Evolutionary conservation across 2,888 invertebrate genomes (phyloP), one percentile per base, ranked within the genome.

Genomic region (Sialis lutaria): DNA sequence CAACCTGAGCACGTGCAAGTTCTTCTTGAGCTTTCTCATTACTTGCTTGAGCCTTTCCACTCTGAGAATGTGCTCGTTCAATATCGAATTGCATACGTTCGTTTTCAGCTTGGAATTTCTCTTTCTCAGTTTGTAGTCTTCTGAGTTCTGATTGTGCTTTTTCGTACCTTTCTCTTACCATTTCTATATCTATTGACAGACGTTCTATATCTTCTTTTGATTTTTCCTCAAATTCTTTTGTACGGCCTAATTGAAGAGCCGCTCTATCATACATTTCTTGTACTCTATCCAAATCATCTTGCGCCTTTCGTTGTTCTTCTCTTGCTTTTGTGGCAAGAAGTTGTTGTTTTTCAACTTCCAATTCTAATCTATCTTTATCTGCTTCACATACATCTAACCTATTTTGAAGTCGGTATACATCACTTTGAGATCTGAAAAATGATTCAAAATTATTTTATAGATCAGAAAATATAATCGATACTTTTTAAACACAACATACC

Each of bases 1-100:
- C 91, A 45, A 88, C 72, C 60, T 89, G 86, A 56, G 89, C 76
- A 56, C 89, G 73, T 1, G 87, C 82, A 55, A 87, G 76, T 67
- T 92, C 92, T 61, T 92, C 91, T 62, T 90, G 89, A 45, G 84
- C 82, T 58, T 90, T 88, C 60, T 91, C 91, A 51, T 88, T 82
- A 6, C 82, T 79, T 8, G 82, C 82, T 60, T 86, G 87, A 8
- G 85, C 80, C 67, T 92, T 91, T 52, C 78, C 81, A 57, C 82
- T 78, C 60, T 90, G 89, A 49, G 85, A 81, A 67, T 90, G 88
- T 0, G 88, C 80, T 51, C 91, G 70, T 55, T 92, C 91, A 51
- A 87, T 68, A 64, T 90, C 89, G 56, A 89, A 91, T 57, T 85
- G 82, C 51, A 89, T 68, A 46, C 89, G 71, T 63, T 91, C 89